Evolutionary conservation across 2,888 invertebrate species (phyloP).

Genomic region (Uropetala carovei): DNA sequence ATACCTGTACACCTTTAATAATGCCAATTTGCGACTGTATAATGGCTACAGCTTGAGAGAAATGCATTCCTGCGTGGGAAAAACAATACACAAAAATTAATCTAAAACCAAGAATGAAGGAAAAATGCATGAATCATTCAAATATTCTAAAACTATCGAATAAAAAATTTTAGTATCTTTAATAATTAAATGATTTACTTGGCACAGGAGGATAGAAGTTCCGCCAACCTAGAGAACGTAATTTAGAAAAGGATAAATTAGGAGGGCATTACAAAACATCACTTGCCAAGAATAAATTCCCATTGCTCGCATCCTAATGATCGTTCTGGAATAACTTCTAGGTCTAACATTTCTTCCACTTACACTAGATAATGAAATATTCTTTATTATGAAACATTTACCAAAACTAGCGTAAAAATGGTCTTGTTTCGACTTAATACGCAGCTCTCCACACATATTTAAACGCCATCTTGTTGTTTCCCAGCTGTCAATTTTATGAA

Average conservation of each 20-base stretch:
- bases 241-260: neutral
- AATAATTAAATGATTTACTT: neutral
- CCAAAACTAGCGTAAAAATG: constrained; percentile 40
- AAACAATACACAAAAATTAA: constrained; percentile 55
- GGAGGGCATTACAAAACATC: constrained; percentile 67
- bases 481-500: constrained; percentile 69
- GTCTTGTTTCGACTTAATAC: constrained; percentile 70
- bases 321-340: constrained; percentile 97
- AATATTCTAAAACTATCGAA: neutral
- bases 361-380: constrained; percentile 30
- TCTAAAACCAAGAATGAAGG: neutral
- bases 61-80: constrained; percentile 93
- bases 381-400: constrained; percentile 36
- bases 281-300: constrained; percentile 97
- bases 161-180: neutral
- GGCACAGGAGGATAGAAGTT: neutral
- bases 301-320: constrained; percentile 97
- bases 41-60: constrained; percentile 97
- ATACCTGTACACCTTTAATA: constrained; percentile 96
- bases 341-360: constrained; percentile 87
- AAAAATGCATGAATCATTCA: neutral
- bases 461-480: constrained; percentile 75
- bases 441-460: constrained; percentile 72
- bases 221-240: neutral
- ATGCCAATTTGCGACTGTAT: constrained; percentile 97